These are phyloP conservation scores for Nomada fucata DNA, from an alignment of 2,888 invertebrate species.

Conservation along the genomic window DNA sequence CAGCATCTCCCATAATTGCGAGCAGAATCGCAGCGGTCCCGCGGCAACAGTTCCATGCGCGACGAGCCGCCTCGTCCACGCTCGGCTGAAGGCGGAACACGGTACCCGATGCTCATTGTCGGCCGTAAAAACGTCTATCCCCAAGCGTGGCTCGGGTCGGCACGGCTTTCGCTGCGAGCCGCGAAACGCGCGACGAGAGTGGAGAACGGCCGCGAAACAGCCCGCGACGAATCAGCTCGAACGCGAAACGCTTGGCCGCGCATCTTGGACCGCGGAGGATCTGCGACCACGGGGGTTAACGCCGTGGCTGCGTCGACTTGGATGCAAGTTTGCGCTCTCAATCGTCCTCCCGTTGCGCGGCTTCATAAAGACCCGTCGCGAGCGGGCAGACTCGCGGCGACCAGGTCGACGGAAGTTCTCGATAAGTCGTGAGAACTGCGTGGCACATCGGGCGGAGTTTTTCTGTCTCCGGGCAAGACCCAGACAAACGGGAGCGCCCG, in stretches of 20 bases:
- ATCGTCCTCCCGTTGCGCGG: slow-evolving; percentile 55
- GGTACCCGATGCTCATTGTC: slow-evolving; percentile 42
- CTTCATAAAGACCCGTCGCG: slow-evolving; percentile 62
- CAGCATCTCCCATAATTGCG: slow-evolving; percentile 6
- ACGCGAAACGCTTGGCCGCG: slow-evolving; percentile 28
- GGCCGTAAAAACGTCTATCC: slow-evolving; percentile 45
- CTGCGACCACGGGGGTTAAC: slow-evolving; percentile 38
- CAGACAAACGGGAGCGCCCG: slow-evolving; percentile 33
- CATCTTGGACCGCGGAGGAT: slow-evolving; percentile 43
- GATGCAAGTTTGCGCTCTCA: slow-evolving; percentile 64
- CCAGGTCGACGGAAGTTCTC: slow-evolving; percentile 65
- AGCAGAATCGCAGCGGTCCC: slow-evolving; percentile 30
- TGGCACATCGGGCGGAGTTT: slow-evolving; percentile 67
- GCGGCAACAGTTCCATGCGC: slow-evolving; percentile 23
- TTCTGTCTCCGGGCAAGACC: slow-evolving; percentile 41
- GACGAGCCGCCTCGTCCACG: slow-evolving; percentile 56
- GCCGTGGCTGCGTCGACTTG: slow-evolving; percentile 52
- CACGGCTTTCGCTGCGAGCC: slow-evolving; percentile 12
- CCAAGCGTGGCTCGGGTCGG: slow-evolving; percentile 37
- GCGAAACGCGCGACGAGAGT: slow-evolving; percentile 42
- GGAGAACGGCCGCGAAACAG: slow-evolving; percentile 34
- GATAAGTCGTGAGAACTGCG: slow-evolving; percentile 72
- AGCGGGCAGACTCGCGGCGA: slow-evolving; percentile 22
- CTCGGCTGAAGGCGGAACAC: slow-evolving; percentile 17
- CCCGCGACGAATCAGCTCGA: slow-evolving; percentile 53